These are phyloP conservation scores for Drosophila percnosoma DNA, from an alignment of 2,888 invertebrate genomes.

Conservation along the genomic window DNA sequence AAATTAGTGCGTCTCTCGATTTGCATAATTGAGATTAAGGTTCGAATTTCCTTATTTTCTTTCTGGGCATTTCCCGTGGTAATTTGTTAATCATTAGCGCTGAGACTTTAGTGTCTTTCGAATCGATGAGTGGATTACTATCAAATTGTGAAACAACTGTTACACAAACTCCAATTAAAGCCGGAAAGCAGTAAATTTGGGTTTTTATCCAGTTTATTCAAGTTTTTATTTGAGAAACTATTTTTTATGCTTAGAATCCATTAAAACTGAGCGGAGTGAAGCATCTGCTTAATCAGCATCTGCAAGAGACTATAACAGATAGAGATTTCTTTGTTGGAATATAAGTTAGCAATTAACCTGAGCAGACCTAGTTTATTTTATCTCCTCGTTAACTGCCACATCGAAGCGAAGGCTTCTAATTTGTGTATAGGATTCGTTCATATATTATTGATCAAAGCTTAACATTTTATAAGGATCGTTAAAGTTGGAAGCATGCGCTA, in stretches of 20 bases:
- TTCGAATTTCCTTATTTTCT: slow-evolving; percentile 29
- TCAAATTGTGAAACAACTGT: not conserved
- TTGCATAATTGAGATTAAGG: slow-evolving; percentile 73
- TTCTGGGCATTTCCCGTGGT: not conserved
- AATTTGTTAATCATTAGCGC: slow-evolving; percentile 48
- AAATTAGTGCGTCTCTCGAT: slow-evolving; percentile 69
- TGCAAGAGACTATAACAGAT: not conserved
- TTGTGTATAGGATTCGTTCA: not conserved
- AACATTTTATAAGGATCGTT: not conserved
- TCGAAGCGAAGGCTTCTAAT: not conserved
- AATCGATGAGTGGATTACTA: not conserved
- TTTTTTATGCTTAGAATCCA: not conserved
- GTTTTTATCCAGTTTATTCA: not conserved
- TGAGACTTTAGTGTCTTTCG: not conserved
- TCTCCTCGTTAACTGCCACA: not conserved
- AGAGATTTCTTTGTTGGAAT: not conserved
- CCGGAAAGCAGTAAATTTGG: not conserved
- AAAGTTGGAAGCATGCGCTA: not conserved
- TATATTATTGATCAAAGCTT: not conserved
- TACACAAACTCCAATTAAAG: not conserved
- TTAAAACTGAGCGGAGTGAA: not conserved
- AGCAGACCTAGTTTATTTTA: not conserved
- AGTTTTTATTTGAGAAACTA: not conserved
- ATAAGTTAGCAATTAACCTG: not conserved
- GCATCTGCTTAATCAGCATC: not conserved